A percentile compares a stretch with the other conserved stretches of the same genome.
Evolutionary conservation across 1,140 invertebrate genomes (phyloP).

Genomic region (Camponotus pennsylvanicus): DNA sequence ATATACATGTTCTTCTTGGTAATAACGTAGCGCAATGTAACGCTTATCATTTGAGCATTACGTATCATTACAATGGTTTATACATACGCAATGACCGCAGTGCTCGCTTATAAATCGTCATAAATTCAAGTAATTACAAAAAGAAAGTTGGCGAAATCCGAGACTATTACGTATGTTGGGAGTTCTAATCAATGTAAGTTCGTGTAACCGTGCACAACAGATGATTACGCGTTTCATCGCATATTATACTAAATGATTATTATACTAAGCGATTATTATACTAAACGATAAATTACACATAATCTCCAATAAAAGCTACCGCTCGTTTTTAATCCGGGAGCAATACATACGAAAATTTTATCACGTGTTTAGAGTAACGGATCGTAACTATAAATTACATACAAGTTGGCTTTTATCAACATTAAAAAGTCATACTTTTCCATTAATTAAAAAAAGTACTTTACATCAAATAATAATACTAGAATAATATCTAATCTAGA

Average conservation of each 20-base stretch:
- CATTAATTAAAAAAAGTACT: too few species aligned
- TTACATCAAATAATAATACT: too few species aligned
- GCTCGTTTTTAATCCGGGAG: slow-evolving; percentile 28
- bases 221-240: slow-evolving; percentile 15
- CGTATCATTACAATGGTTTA: slow-evolving; percentile 10
- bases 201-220: background rate
- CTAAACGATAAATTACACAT: background rate
- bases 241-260: too few species aligned
- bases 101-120: slow-evolving; percentile 21
- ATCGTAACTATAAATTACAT: background rate
- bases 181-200: slow-evolving; percentile 12
- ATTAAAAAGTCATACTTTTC: background rate
- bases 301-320: background rate
- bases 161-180: background rate
- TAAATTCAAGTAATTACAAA: background rate
- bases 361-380: background rate
- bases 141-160: slow-evolving; percentile 10
- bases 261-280: background rate
- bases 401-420: background rate
- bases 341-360: slow-evolving; percentile 22
- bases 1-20: too few species aligned
- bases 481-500: background rate
- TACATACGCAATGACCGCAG: background rate
- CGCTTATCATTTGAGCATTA: background rate
- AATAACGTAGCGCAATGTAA: background rate